Evolutionary conservation across 1,140 invertebrate genomes (phyloP), one percentile per base, ranked within the genome.

Genomic region (Stegodyphus mimosarum): DNA sequence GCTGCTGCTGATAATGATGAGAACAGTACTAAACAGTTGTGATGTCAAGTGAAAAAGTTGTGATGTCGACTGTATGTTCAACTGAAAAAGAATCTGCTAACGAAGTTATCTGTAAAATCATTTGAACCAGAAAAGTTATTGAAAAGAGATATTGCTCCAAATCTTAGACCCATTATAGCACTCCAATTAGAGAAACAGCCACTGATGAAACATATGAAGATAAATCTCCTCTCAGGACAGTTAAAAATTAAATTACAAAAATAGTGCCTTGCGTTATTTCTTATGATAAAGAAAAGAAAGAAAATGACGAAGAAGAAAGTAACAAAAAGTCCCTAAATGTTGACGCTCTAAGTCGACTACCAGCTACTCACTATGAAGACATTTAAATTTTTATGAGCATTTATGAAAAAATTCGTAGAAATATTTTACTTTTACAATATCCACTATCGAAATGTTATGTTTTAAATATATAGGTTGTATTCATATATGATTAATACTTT

Each of bases 221-320:
- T 10, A 83, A 83, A 60, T 7, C 63, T 18, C 63, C 81, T 10
- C 6, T 49, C 7, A 74, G 72, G 63, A 67, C 73, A n/a, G 72
- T 83, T 1, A 83, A 75, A 70, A 83, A 83, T n/a, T 71, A 83
- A 49, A 60, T 52, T 13, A 83, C 81, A 7, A 83, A 83, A 83
- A 83, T 83, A 72, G 81, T 83, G 72, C 81, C 81, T 75, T 83
- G 81, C 69, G 72, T 83, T 17, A 83, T 83, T 49, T 72, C 81
- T 6, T 83, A 83, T 70, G 81, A 74, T 9, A 83, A 83, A 6
- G 72, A 71, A 1, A 83, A 83, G 33, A 83, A 63, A 55, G 81
- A 72, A 5, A 63, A 52, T 69, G 51, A 15, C 10, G 72, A 69
- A 13, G 81, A 83, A 75, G 81, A 83, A 63, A 73, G 49, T 81